Evolutionary conservation across 92 coral and sea anemone species (phyloP), one percentile per base, ranked within the genome.

Genomic region (Epizoanthus stellaris): DNA sequence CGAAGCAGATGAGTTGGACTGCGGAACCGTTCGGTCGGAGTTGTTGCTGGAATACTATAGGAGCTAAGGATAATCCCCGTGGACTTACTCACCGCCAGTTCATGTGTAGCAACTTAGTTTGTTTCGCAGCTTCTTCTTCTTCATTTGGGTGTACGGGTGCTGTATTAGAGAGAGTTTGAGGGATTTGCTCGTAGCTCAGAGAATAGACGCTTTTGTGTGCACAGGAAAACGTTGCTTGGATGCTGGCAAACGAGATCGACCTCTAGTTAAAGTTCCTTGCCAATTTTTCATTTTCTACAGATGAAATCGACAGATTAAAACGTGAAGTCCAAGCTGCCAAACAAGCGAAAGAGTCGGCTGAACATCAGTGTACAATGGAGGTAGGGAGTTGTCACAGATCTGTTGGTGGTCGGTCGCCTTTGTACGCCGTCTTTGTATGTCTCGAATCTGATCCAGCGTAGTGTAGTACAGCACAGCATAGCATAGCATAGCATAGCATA

Each of bases 261-360:
- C n/a, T 34, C 63, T 34, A 7, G 38, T n/a, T 56, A 56, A 20
- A 66, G 21, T 52, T 53, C 73, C 1, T 30, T 15, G 12, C 9
- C 19, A 54, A 13, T 77, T 54, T 21, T 21, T 58, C 21, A 52
- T 73, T 73, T 39, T 58, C 10, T 34, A 42, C 89, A 96, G 99
- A 94, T 86, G 98, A 96, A 88, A 96, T 96, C 53, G 99, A 96
- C 83, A 93, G 88, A 43, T 88, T 91, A 42, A 96, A 96, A 76
- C 97, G 99, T 8, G 93, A 94, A 73, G 85, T 96, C 53, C 98
- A 92, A 36, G 92, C 91, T 17, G 93, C 98, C n/a, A 95, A 73
- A 66, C 94, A 93, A 85, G 88, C 70, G 6, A 86, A 91, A 75
- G 98, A 96, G 42, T 75, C 85, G 12, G 92, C 98, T 8, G 94